A percentile compares a stretch with the other conserved stretches of the same genome.
Conservation (phyloP, 1,140 invertebrate genomes). For the Polypedilum vanderplanki region DNA sequence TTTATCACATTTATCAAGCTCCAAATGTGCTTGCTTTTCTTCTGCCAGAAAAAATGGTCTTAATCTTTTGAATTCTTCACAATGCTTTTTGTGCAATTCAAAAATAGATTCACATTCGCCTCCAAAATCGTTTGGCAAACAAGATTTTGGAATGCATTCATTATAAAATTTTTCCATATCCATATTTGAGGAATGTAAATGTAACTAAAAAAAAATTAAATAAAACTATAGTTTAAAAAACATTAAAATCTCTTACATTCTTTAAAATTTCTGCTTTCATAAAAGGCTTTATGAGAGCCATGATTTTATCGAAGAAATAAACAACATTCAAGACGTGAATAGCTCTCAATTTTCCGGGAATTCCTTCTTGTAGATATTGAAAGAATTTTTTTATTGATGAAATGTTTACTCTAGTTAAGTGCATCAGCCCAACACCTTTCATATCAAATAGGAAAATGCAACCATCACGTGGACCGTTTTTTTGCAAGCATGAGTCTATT, state of each 20-base stretch:
- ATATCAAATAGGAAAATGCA: slow-evolving; percentile 59
- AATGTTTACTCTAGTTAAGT: slow-evolving; percentile 50
- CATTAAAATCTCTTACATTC: slow-evolving; percentile 44
- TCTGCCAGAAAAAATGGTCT: slow-evolving; percentile 44
- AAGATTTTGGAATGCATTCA: slow-evolving; percentile 43
- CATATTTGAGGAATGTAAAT: slow-evolving; percentile 42
- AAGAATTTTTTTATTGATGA: slow-evolving; percentile 44
- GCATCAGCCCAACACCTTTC: slow-evolving; percentile 50
- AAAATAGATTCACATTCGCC: slow-evolving; percentile 44
- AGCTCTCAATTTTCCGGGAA: slow-evolving; percentile 53
- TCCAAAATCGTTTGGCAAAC: slow-evolving; percentile 46
- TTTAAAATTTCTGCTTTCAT: slow-evolving; percentile 57
- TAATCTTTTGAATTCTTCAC: slow-evolving; percentile 40
- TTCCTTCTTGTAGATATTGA: slow-evolving; percentile 50
- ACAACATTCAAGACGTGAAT: slow-evolving; percentile 59
- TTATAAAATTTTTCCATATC: slow-evolving; percentile 44
- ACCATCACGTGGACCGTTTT: slow-evolving; percentile 49
- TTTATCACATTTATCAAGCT: neutral
- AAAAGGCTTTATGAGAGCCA: slow-evolving; percentile 55
- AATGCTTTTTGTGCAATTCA: slow-evolving; percentile 40
- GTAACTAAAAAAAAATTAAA: slow-evolving; percentile 40
- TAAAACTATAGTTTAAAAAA: neutral
- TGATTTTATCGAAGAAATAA: slow-evolving; percentile 55
- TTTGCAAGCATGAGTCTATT: slow-evolving; percentile 46
- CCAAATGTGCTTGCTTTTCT: slow-evolving; percentile 35